Conservation (phyloP, 2,888 invertebrate genomes). For the Drosophila nigritarsus region DNA sequence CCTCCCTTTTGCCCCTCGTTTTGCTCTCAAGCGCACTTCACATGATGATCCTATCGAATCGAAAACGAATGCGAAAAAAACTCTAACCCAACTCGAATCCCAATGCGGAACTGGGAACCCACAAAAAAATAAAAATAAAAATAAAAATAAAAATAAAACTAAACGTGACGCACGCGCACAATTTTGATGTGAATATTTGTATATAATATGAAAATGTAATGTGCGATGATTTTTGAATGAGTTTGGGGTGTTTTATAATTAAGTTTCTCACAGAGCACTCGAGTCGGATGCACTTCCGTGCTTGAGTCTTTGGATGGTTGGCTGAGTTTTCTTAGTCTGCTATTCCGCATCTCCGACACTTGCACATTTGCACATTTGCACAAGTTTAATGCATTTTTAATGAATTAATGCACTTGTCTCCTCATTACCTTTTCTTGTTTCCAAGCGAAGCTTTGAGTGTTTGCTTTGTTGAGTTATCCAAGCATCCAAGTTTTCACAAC, state of each 20-base stretch:
- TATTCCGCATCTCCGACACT: neutral
- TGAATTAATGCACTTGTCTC: constrained; percentile 46
- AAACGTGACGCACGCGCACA: constrained; percentile 61
- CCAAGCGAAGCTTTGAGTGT: neutral
- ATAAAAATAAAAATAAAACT: constrained; percentile 18
- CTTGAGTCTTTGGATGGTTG: constrained; percentile 6
- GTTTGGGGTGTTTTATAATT: constrained; percentile 65
- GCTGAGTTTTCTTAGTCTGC: neutral
- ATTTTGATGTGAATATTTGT: constrained; percentile 33
- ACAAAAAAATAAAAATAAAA: neutral
- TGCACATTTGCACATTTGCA: neutral
- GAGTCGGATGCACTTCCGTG: constrained; percentile 1
- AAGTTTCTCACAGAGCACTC: constrained; percentile 35
- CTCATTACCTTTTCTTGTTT: constrained; percentile 29
- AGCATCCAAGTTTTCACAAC: constrained; percentile 17
- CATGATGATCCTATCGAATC: neutral
- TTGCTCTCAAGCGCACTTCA: constrained; percentile 53
- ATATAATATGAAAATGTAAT: constrained; percentile 35
- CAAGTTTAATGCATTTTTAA: constrained; percentile 34
- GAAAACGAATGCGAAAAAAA: neutral
- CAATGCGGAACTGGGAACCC: neutral
- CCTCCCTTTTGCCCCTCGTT: constrained; percentile 49
- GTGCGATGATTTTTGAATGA: constrained; percentile 59
- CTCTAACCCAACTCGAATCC: neutral
- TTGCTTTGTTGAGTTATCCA: constrained; percentile 2